Base-by-base conservation (phyloP, 2,888 invertebrate genomes). In the Campoplex capitator region DNA sequence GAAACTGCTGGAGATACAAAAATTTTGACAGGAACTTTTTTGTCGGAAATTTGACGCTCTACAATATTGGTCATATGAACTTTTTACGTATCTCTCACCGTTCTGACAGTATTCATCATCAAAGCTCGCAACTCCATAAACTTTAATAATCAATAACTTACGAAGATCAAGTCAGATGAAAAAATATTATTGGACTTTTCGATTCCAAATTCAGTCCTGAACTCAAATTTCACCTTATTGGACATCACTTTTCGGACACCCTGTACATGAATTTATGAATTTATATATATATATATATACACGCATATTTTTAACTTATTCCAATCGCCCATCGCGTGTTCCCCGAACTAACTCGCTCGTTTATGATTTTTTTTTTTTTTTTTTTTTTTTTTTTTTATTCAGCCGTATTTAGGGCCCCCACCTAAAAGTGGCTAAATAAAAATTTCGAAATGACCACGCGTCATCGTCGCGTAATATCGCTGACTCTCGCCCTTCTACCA, bases 221-320 rank as follows among this genome's bases (percentile, higher is more conserved):
- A 56, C 23, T 11, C 9, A 56, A 56, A 23, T 51, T 18, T 51
- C 18, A 6, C 42, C 7, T 28, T 4, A 58, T 58, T 3, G 0
- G 18, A 18, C 13, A 3, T 58, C 11, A 13, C 7, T 28, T 62
- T 62, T 62, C 4, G 62, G 16, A 62, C 16, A 62, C 62, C 32
- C 62, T 32, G 62, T 62, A 62, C 45, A 38, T 65, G 8, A 51
- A 62, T 48, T 58, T 68, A 74, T 48, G 11, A 28, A 68, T 75
- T 68, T 45, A 76, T 83, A 58, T 45, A 70, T 70, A 68, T 58
- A 76, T 54, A 76, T 83, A 58, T 45, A 70, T 70, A 68, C 45
- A 76, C 42, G 18, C 9, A 58, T 68, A 56, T 76, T 32, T 62
- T 32, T 32, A 32, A 32, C 32, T 3, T 68, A 42, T 68, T 42